Base-by-base conservation (phyloP, 2,797 vertebrate genomes). In the Chelmon rostratus region DNA sequence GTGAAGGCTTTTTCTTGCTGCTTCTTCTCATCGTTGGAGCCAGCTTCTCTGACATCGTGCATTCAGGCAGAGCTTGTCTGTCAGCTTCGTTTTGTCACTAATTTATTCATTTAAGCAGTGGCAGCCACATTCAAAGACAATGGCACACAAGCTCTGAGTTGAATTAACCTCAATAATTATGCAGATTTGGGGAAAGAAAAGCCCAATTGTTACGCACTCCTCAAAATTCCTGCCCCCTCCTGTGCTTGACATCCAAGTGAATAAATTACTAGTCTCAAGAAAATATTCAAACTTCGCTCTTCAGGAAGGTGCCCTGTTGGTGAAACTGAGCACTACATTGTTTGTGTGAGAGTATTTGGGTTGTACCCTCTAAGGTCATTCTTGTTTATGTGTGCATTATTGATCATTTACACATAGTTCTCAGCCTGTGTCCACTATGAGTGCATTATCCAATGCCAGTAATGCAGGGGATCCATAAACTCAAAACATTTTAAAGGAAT, bases 161-260 rank as follows among this genome's bases (percentile, higher is more conserved):
- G 89, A 89, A 89, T 93, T 92, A 94, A 91, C 90, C 90, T 87
- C 88, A 86, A 93, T 92, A 92, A 93, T 92, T 93, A 94, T 94
- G 92, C 90, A 93, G 89, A 94, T 93, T 81, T 62, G 64, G 38
- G 73, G 57, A 76, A 85, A 86, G 86, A 93, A 93, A 92, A 88
- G 86, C 74, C 76, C 85, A 85, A 92, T 92, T 92, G 92, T 94
- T 92, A 79, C 47, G 62, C 76, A 75, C 81, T 78, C 77, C 79
- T 92, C 82, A 86, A 87, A 90, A 89, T 88, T 87, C 90, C 71
- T 69, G 49, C 89, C 80, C 88, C 89, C 85, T 79, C 76, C 86
- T 87, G 81, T 88, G 86, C 81, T 78, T 67, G 68, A 89, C 84
- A 85, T 84, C 73, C 82, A 83, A 86, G 85, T 76, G 89, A 88